Percentiles rank a stretch among this genome's conserved stretches.
These are phyloP conservation scores for Helicoverpa armigera DNA, from an alignment of 1,140 invertebrate genomes.

Conservation along the genomic window DNA sequence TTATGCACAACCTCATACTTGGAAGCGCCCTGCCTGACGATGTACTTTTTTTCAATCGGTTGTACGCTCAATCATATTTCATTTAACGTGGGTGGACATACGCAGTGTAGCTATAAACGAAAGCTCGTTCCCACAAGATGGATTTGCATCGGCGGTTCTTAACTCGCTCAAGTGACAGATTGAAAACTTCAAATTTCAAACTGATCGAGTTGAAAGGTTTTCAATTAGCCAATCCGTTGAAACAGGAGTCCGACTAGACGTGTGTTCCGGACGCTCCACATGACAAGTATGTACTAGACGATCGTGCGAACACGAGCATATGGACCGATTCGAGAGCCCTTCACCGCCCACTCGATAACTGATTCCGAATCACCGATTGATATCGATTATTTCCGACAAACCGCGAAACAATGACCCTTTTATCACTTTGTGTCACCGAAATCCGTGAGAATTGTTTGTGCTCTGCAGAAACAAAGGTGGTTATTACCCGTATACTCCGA, in stretches of 20 bases:
- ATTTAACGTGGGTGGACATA: neutral
- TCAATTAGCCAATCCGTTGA: constrained; percentile 65
- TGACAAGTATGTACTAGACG: constrained; percentile 59
- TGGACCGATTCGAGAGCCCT: constrained; percentile 61
- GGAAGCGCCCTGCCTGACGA: neutral
- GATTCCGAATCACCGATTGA: constrained; percentile 65
- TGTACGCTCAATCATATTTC: neutral
- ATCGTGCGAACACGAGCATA: constrained; percentile 58
- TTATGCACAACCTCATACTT: no score
- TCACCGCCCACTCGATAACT: constrained; percentile 63
- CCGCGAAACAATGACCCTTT: constrained; percentile 65
- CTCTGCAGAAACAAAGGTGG: constrained; percentile 26
- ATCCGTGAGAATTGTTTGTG: constrained; percentile 27
- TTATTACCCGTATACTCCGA: constrained; percentile 1
- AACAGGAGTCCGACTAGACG: constrained; percentile 60
- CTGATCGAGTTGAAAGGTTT: constrained; percentile 58
- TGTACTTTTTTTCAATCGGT: neutral
- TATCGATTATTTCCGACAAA: constrained; percentile 63
- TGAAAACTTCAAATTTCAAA: constrained; percentile 48
- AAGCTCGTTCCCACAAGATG: constrained; percentile 11
- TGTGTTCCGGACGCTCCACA: constrained; percentile 62
- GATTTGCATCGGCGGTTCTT: constrained; percentile 1
- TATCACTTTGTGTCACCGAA: constrained; percentile 44
- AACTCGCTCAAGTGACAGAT: constrained; percentile 25
- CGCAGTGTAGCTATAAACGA: neutral